Evolutionary conservation across 2,113 vertebrate species (phyloP), one percentile per base, ranked within the genome.

Genomic region (Erythrocercus mccallii): DNA sequence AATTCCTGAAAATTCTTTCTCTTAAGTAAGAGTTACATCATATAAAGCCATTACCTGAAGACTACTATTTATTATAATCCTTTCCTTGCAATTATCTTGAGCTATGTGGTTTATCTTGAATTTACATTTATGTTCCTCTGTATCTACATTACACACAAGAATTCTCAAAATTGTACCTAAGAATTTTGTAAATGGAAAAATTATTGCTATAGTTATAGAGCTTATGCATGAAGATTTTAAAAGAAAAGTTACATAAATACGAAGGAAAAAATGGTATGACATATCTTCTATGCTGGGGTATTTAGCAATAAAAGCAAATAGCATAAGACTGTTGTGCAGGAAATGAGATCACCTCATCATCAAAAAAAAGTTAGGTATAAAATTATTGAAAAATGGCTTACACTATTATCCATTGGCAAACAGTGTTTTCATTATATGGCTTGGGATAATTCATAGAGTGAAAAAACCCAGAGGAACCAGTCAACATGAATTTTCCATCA

Each of bases 371-470:
- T 37, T 70, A 73, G 6, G 12, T 70, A 74, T 15, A 54, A 79
- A 74, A 83, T 35, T 17, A 61, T 45, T 90, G 44, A 37, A 56
- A 95, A 84, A 51, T 45, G 8, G 15, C 93, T 97, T 98, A 98
- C 98, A 56, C 30, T 97, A 98, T 98, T 92, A 98, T 97, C 98
- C 98, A 98, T 10, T 73, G 97, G 53, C 98, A 98, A 87, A 92
- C 4, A 19, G 65, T 53, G 16, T 84, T 90, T 84, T 88, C 76
- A 30, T 95, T 70, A 61, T 97, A 97, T 2, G 96, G 93, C 10
- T 96, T 72, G 68, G 98, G 98, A 80, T 97, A 98, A 90, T 96
- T 94, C 86, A 95, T 68, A 30, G 98, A 98, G 35, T 98, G 97
- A 58, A 98, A 98, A 88, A 91, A 97, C 23, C 98, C 98, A 50